Percentiles rank a stretch among this genome's conserved stretches.
phyloP scores from a whole-genome alignment of 2,888 invertebrate species.

The Trachelus iudaicus region DNA sequence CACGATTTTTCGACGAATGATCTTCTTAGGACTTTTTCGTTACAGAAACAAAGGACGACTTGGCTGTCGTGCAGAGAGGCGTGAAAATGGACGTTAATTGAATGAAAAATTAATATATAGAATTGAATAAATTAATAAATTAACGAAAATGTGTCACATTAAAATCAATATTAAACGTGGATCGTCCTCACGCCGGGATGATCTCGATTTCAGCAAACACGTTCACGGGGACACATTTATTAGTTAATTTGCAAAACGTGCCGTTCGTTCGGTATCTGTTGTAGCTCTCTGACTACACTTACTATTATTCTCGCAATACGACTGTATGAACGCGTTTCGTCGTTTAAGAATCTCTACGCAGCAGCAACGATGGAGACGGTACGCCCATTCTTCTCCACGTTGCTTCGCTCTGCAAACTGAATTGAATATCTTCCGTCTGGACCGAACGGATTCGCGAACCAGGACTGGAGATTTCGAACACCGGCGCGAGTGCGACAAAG shows the following conservation, averaged over 20 bases:
- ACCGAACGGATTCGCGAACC: conserved; percentile 24
- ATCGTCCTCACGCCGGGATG: not conserved
- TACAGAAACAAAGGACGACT: not conserved
- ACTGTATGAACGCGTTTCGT: not conserved
- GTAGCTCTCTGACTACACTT: not conserved
- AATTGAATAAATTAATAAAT: conserved; percentile 20
- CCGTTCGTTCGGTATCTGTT: not conserved
- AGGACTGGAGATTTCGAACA: not conserved
- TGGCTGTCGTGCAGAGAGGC: not conserved
- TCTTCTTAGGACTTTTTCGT: not conserved
- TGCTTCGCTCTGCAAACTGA: conserved; percentile 45
- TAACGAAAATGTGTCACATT: conserved; percentile 1
- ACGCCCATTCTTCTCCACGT: conserved; percentile 46
- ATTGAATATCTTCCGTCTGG: conserved; percentile 35
- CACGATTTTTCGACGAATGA: not conserved
- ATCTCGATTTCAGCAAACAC: not conserved
- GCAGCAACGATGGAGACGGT: conserved; percentile 28
- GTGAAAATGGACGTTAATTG: not conserved
- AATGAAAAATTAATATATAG: not conserved
- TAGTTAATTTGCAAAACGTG: not conserved
- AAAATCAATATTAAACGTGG: not conserved
- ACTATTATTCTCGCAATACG: not conserved
- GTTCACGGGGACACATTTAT: not conserved
- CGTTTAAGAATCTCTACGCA: not conserved
- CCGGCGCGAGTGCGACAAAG: not conserved